These are phyloP conservation scores for Latheticus oryzae DNA, from an alignment of 2,888 invertebrate genomes.

Conservation along the genomic window DNA sequence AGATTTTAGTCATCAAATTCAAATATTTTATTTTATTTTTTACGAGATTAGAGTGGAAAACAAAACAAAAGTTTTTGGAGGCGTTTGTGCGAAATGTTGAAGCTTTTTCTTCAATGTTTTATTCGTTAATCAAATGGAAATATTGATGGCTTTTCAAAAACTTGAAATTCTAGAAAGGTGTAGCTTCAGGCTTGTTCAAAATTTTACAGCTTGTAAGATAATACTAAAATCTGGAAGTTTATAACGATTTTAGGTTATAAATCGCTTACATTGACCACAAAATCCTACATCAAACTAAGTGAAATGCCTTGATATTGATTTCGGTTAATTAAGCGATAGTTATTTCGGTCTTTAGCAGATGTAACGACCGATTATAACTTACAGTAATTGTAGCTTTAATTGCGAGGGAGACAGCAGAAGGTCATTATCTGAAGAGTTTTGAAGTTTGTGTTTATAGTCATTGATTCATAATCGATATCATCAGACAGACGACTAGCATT, in stretches of 20 bases:
- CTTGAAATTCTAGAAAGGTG: background rate
- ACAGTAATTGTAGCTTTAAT: conserved; percentile 14
- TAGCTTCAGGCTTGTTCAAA: no score
- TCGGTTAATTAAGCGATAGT: conserved; percentile 7
- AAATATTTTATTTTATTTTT: conserved; percentile 29
- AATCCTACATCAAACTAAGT: conserved; percentile 19
- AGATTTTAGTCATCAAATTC: conserved; percentile 15
- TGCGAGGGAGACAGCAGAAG: conserved; percentile 8
- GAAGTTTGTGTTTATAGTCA: conserved; percentile 2
- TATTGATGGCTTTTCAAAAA: conserved; percentile 18
- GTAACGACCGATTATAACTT: conserved; percentile 8
- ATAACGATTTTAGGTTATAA: no score
- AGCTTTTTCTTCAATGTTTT: conserved; percentile 19
- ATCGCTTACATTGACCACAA: conserved; percentile 17
- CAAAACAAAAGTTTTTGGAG: conserved; percentile 25
- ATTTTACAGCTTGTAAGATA: no score
- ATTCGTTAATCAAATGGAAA: conserved; percentile 33
- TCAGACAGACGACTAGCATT: conserved; percentile 2
- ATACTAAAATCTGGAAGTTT: no score
- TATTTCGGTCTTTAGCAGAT: background rate
- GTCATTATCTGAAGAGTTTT: conserved; percentile 17
- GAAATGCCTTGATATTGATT: conserved; percentile 5
- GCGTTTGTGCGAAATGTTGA: conserved; percentile 5
- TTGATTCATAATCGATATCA: conserved; percentile 19
- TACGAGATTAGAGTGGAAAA: conserved; percentile 13